A percentile compares a stretch with the other conserved stretches of the same genome.
These are phyloP conservation scores for Gallinago paraguaiae DNA, from an alignment of 2,113 vertebrate species.

Conservation along the genomic window DNA sequence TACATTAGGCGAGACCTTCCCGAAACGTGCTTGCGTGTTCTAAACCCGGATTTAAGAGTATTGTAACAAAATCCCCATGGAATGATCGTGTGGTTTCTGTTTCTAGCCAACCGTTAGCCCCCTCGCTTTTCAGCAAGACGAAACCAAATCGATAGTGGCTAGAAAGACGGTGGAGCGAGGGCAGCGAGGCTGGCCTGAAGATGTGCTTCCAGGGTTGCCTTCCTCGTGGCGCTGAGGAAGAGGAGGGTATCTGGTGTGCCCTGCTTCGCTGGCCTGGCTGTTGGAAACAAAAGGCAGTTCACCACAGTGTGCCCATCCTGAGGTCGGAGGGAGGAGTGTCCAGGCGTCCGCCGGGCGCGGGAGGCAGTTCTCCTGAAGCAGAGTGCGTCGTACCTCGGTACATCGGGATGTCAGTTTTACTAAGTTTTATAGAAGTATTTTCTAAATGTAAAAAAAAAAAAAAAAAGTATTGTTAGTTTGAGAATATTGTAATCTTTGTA, in stretches of 20 bases:
- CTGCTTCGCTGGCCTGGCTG: background rate
- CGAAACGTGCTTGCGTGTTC: constrained; percentile 13
- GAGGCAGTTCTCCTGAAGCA: background rate
- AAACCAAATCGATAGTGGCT: constrained; percentile 1
- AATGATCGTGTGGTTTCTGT: constrained; percentile 35
- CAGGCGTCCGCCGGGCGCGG: background rate
- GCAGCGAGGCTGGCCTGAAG: background rate
- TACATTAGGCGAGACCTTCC: constrained; percentile 13
- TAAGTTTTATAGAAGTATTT: constrained; percentile 40
- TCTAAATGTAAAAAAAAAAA: constrained; percentile 47
- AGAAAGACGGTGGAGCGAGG: background rate
- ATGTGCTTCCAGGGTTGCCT: background rate
- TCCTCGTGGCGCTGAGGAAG: background rate
- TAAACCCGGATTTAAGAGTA: constrained; percentile 16
- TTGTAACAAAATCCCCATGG: constrained; percentile 15
- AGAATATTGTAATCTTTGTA: constrained; percentile 45
- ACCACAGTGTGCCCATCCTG: background rate
- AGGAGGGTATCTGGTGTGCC: background rate
- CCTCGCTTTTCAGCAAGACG: background rate
- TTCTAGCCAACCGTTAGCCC: background rate
- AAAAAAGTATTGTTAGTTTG: constrained; percentile 32
- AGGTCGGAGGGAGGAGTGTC: background rate
- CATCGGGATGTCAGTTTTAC: background rate
- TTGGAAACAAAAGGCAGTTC: background rate
- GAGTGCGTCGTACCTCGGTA: background rate